Evolutionary conservation across 2,113 vertebrate species (phyloP), one percentile per base, ranked within the genome.

Genomic region (Leucosticte australis): DNA sequence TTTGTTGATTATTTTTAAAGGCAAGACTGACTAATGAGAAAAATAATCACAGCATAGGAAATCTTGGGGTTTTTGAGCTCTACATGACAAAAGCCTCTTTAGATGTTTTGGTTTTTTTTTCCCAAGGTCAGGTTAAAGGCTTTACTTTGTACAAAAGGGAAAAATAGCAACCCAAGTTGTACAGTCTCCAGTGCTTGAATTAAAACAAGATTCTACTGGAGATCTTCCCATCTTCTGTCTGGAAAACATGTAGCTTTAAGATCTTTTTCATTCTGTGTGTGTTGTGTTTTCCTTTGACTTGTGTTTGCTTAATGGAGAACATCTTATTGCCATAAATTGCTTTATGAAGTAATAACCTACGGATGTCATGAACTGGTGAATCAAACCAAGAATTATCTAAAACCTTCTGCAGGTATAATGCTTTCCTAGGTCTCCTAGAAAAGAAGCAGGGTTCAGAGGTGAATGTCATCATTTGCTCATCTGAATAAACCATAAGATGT

Each of bases 121-220:
- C 41, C 44, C 77, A 94, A 95, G 39, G 37, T 95, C 60, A 82
- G 63, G 15, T 55, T 90, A 81, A 97, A 94, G 56, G 75, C 24
- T 82, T 83, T 93, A 16, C 68, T 77, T 85, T 71, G 13, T 55
- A 59, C 8, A 47, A 83, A 89, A 87, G 56, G 24, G 7, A 70
- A 44, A 44, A 92, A 94, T 37, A 88, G n/a, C 63, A 84, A 87
- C 15, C 26, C 27, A 64, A 80, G 19, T 89, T 90, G 59, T 78
- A 57, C 57, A 91, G 56, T 42, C 84, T 96, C 83, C 28, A 91
- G 53, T 49, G 85, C 44, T 89, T 94, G 89, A 96, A 95, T 93
- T 94, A 96, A 96, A 93, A 84, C 41, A 96, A 94, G 92, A 95
- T 94, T 88, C 68, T 26, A 52, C 68, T 92, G 93, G 83, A 96